phyloP scores from a whole-genome alignment of 2,113 vertebrate species.

The Meleagris gallopavo region DNA sequence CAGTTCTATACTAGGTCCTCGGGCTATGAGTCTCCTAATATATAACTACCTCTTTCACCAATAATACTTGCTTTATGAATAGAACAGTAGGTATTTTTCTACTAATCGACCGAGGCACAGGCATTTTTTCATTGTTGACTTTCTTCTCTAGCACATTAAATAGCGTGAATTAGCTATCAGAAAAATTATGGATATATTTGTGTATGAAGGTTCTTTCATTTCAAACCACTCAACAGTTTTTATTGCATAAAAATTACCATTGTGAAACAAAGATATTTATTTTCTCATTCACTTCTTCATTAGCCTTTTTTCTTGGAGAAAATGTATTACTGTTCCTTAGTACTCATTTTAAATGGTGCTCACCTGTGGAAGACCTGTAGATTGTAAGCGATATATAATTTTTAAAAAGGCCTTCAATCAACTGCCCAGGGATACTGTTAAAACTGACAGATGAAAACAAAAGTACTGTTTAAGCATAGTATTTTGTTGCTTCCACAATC shows the following conservation, averaged over 20 bases:
- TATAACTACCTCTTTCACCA: slow-evolving; percentile 29
- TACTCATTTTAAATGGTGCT: background rate
- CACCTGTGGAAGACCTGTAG: background rate
- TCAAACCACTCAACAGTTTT: background rate
- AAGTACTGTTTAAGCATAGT: background rate
- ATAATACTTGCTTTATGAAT: slow-evolving; percentile 47
- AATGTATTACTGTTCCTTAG: background rate
- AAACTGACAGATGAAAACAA: slow-evolving; percentile 18
- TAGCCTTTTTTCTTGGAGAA: background rate
- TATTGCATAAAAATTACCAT: background rate
- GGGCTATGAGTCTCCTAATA: slow-evolving; percentile 45
- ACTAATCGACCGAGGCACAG: background rate
- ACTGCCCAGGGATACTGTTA: background rate
- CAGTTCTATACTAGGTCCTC: slow-evolving; percentile 31
- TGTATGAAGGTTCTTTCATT: background rate
- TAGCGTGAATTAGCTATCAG: background rate
- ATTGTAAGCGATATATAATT: background rate
- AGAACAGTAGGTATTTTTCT: slow-evolving; percentile 8
- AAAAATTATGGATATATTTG: background rate
- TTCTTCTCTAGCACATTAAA: background rate
- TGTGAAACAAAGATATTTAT: background rate
- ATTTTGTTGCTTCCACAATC: slow-evolving; percentile 25
- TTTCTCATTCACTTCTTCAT: background rate
- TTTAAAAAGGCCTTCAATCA: background rate
- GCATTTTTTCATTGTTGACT: slow-evolving; percentile 16